A percentile compares a stretch with the other conserved stretches of the same genome.
These are phyloP conservation scores for Enteromius mattozi DNA, from an alignment of 2,797 vertebrate genomes.

Conservation along the genomic window DNA sequence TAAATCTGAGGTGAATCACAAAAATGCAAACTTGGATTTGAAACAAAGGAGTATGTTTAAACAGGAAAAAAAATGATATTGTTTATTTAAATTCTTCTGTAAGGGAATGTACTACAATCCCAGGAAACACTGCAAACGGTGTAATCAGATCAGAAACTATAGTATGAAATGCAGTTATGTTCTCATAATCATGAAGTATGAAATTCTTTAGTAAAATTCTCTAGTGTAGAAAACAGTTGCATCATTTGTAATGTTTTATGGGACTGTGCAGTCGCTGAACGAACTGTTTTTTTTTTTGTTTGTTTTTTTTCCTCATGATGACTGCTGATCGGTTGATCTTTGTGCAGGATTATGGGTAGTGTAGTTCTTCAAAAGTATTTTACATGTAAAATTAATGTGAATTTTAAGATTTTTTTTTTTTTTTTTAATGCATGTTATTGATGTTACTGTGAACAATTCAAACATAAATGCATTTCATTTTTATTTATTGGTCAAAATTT, in stretches of 20 bases:
- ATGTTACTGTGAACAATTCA: not conserved
- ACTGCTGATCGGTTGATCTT: not conserved
- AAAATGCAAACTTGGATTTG: not conserved
- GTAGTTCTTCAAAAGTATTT: not conserved
- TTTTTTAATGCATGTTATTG: not conserved
- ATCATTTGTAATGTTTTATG: not conserved
- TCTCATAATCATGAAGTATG: not conserved
- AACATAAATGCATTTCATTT: not conserved
- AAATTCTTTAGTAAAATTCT: not conserved
- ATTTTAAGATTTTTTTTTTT: not conserved
- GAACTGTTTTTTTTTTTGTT: not conserved
- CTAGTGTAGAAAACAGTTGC: not conserved
- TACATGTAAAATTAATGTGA: not conserved
- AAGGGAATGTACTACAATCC: not conserved
- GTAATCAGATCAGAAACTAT: not conserved
- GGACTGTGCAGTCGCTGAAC: not conserved
- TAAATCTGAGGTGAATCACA: not conserved
- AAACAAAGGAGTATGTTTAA: not conserved
- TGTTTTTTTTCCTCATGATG: not conserved
- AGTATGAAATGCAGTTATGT: too few species aligned
- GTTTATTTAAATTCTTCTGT: not conserved
- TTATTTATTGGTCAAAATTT: not conserved
- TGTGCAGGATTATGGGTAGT: slow-evolving; percentile 10
- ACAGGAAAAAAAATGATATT: not conserved
- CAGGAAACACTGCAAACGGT: not conserved